Evolutionary conservation across 2,888 invertebrate genomes (phyloP), one percentile per base, ranked within the genome.

Genomic region (Diploptera punctata): DNA sequence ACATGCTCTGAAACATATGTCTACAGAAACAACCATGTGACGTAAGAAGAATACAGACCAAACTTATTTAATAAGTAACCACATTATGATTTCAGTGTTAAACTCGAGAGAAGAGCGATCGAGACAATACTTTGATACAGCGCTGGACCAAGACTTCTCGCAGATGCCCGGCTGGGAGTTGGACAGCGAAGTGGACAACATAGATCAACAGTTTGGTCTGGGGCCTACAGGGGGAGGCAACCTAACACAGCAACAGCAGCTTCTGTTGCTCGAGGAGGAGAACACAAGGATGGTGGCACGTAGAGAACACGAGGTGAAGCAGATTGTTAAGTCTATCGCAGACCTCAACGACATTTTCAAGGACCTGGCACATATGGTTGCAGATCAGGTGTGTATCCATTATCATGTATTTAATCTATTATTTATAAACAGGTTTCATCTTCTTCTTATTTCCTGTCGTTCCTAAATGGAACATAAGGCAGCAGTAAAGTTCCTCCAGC

Each of bases 341-440:
- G 98, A 99, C 82, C 87, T 99, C 75, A 98, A 98, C 81, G 93
- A 95, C 76, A 93, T 99, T 75, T 98, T 98, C 81, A 96, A 97
- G 85, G 90, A 89, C 77, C 80, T 89, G 33, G 85, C 87, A 3
- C 82, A 83, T 29, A 85, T 90, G 84, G 86, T 90, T 33, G 85
- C 86, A 10, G 89, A 90, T 78, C 90, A 90, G 84, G 86, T 86
- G 77, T 77, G 78, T n/a, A n/a, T n/a, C n/a, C n/a, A n/a, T n/a
- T n/a, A n/a, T n/a, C n/a, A n/a, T n/a, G n/a, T n/a, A n/a, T n/a
- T n/a, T n/a, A n/a, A n/a, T n/a, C n/a, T n/a, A n/a, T n/a, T n/a
- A n/a, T n/a, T n/a, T n/a, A n/a, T n/a, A n/a, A n/a, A n/a, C n/a
- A n/a, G n/a, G n/a, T n/a, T n/a, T n/a, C n/a, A n/a, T n/a, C n/a